Percentiles rank a stretch among this genome's conserved stretches.
Evolutionary conservation across 1,140 invertebrate species (phyloP).

Genomic region (Acromyrmex echinatior): DNA sequence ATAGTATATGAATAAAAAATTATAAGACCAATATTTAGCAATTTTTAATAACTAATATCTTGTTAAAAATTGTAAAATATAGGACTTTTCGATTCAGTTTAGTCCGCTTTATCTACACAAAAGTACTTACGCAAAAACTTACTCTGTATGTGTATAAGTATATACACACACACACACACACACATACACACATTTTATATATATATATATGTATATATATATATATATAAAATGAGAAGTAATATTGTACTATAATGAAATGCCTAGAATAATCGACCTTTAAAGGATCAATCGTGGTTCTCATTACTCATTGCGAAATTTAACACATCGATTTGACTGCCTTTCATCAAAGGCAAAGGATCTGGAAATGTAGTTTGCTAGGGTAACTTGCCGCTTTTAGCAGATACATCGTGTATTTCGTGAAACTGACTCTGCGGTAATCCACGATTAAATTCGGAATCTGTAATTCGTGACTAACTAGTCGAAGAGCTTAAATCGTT

Average conservation of each 20-base stretch:
- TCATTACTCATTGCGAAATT: slow-evolving; percentile 22
- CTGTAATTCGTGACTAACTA: slow-evolving; percentile 60
- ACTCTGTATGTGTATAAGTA: too few species aligned
- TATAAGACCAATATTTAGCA: too few species aligned
- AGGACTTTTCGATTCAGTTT: too few species aligned
- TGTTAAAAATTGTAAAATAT: too few species aligned
- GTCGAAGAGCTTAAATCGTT: slow-evolving; percentile 55
- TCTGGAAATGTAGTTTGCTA: slow-evolving; percentile 13
- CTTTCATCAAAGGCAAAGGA: slow-evolving; percentile 48
- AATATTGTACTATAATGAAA: neutral
- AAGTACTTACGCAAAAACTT: too few species aligned
- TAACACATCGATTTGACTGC: slow-evolving; percentile 45
- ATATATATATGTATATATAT: too few species aligned
- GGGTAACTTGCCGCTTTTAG: slow-evolving; percentile 22
- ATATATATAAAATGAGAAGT: neutral
- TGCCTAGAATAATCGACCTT: neutral
- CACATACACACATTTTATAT: too few species aligned
- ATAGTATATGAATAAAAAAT: too few species aligned
- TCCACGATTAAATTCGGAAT: slow-evolving; percentile 67
- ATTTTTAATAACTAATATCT: too few species aligned
- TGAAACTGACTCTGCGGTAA: slow-evolving; percentile 60
- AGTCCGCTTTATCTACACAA: neutral
- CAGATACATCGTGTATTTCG: slow-evolving; percentile 22
- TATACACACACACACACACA: too few species aligned
- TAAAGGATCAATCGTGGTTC: neutral